Percentiles rank a stretch among this genome's conserved stretches.
Evolutionary conservation across 2,888 invertebrate genomes (phyloP).

Genomic region (Drosophila subsilvestris): DNA sequence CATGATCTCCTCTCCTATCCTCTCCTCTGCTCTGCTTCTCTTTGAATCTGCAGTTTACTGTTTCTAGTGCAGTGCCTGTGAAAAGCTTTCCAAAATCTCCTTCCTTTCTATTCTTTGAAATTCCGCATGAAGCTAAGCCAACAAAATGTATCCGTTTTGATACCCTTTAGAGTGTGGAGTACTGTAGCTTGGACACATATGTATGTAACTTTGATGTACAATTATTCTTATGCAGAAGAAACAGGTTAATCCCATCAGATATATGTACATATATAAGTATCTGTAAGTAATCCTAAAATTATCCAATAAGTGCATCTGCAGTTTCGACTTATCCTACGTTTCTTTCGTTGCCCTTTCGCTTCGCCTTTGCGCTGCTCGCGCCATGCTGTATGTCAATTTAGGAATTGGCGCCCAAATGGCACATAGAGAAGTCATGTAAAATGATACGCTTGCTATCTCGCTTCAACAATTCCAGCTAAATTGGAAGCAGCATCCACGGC

Average conservation of each 20-base stretch:
- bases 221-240: not conserved
- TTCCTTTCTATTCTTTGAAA: not conserved
- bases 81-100: not conserved
- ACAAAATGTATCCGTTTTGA: too few species aligned
- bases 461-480: slow-evolving; percentile 55
- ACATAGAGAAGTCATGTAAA: slow-evolving; percentile 77
- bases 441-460: slow-evolving; percentile 62
- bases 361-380: slow-evolving; percentile 24
- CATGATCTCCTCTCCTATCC: not conserved
- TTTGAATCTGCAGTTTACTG: not conserved
- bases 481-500: slow-evolving; percentile 37
- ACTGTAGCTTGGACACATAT: too few species aligned
- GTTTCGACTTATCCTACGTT: not conserved
- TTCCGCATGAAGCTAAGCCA: not conserved
- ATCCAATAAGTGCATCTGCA: not conserved
- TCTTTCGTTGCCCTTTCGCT: slow-evolving; percentile 35
- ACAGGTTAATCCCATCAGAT: not conserved
- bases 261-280: too few species aligned
- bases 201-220: not conserved
- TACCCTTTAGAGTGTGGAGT: not conserved
- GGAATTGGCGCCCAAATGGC: slow-evolving; percentile 78
- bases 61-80: not conserved
- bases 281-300: not conserved
- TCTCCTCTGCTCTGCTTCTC: not conserved
- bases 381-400: slow-evolving; percentile 63